A percentile compares a stretch with the other conserved stretches of the same genome.
These are phyloP conservation scores for Drosophila obscura DNA, from an alignment of 1,140 invertebrate genomes.

Conservation along the genomic window DNA sequence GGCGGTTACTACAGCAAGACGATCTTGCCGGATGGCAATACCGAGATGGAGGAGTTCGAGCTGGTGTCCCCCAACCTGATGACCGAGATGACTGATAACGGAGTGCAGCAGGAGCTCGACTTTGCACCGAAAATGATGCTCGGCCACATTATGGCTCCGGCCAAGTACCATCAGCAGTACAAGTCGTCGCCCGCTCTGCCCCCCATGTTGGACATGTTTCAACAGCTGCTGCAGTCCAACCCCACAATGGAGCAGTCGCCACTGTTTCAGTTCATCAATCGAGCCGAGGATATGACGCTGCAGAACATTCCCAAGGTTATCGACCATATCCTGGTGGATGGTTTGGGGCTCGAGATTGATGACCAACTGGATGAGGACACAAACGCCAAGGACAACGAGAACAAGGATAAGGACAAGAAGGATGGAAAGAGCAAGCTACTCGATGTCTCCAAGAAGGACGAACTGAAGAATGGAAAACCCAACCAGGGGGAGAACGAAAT, in stretches of 20 bases:
- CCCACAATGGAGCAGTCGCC: constrained; percentile 37
- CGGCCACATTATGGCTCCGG: constrained; percentile 10
- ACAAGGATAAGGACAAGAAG: background rate
- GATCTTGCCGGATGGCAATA: constrained; percentile 63
- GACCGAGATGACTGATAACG: constrained; percentile 30
- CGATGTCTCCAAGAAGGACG: background rate
- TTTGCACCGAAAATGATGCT: constrained; percentile 14
- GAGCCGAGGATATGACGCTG: constrained; percentile 40
- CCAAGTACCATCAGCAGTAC: constrained; percentile 41
- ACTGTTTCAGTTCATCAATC: constrained; percentile 45
- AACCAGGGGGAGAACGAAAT: constrained; percentile 32
- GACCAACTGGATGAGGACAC: background rate
- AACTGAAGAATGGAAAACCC: background rate
- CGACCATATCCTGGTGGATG: constrained; percentile 34
- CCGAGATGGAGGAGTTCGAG: constrained; percentile 58
- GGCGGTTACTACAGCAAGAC: constrained; percentile 50
- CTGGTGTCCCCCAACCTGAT: constrained; percentile 55
- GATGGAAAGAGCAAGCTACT: constrained; percentile 1
- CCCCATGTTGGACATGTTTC: constrained; percentile 57
- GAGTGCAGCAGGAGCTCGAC: constrained; percentile 58
- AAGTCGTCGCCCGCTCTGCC: constrained; percentile 36
- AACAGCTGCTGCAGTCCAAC: constrained; percentile 36
- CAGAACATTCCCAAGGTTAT: constrained; percentile 40
- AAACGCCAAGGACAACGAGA: constrained; percentile 10
- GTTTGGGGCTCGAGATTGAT: constrained; percentile 8